These are phyloP conservation scores for Sebastes fasciatus DNA, from an alignment of 2,113 vertebrate species.

Conservation along the genomic window DNA sequence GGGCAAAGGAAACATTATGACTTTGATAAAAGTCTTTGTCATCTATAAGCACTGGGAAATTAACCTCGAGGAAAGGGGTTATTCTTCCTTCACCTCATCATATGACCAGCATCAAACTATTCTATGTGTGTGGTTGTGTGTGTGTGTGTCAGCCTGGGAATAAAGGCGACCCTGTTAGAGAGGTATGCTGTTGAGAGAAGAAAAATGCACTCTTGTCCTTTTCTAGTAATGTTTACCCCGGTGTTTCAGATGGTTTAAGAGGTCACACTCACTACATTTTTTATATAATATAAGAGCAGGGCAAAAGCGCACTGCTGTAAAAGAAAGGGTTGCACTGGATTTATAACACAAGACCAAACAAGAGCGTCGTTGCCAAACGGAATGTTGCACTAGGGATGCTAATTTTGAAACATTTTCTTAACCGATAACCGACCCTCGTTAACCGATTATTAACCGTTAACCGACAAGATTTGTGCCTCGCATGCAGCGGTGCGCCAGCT, in stretches of 20 bases:
- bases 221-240: conserved; percentile 12
- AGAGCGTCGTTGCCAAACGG: too few relatives aligned
- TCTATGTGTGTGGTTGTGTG: neutral
- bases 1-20: neutral
- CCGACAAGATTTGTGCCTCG: too few relatives aligned
- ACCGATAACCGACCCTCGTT: too few relatives aligned
- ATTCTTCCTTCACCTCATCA: conserved; percentile 36
- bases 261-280: too few relatives aligned
- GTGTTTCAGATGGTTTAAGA: neutral
- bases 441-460: too few relatives aligned
- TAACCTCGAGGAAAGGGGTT: conserved; percentile 8
- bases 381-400: too few relatives aligned
- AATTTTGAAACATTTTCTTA: too few relatives aligned
- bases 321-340: too few relatives aligned
- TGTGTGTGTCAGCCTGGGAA: conserved; percentile 30
- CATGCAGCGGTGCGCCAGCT: too few relatives aligned
- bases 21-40: neutral
- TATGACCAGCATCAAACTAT: conserved; percentile 51
- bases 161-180: conserved; percentile 41
- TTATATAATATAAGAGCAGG: too few relatives aligned
- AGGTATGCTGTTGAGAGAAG: conserved; percentile 5
- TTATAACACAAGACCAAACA: too few relatives aligned
- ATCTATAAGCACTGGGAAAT: conserved; percentile 23
- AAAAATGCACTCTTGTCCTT: conserved; percentile 30
- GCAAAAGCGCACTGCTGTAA: too few relatives aligned